Evolutionary conservation across 2,797 vertebrate genomes (phyloP), one percentile per base, ranked within the genome.

Genomic region (Peromyscus attwateri): DNA sequence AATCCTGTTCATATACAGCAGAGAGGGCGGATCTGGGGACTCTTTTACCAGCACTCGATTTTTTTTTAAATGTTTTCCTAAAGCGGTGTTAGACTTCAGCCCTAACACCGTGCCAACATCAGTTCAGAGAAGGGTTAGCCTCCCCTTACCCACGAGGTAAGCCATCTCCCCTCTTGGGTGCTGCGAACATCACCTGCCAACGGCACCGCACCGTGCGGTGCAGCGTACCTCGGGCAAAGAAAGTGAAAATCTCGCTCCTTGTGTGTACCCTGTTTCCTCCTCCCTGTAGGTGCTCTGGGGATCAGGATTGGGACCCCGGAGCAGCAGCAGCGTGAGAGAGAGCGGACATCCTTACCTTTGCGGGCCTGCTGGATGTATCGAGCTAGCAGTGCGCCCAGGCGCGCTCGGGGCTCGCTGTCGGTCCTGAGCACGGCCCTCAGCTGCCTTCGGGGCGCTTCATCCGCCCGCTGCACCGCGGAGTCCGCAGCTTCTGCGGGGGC

Each of bases 341-440:
- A 57, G 4, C 31, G 0, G 46, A 2, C 46, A 13, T 55, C 6
- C 80, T 77, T 97, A 99, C 99, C 99, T 99, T 99, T 99, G 96
- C 99, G 99, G 97, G 98, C 97, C 95, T 98, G 98, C 98, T 99
- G 99, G 96, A 99, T 99, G 89, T 99, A 99, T 98, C 99, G 99
- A 92, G 99, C 99, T 97, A 99, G 98, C 97, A 99, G 98, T 87
- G 99, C 99, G 0, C 99, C 99, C 80, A 99, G 98, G 98, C 99
- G 99, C 85, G 99, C 98, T 57, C 99, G 98, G 70, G 99, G 98
- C 93, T 99, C 99, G 0, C 98, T 98, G 10, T 99, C 99, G 16
- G 97, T 91, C 87, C 98, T 96, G 0, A 96, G 97, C 82, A 96
- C 70, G 0, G 98, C 13, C 97, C 98, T 99, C 97, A 99, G 97